Percentiles rank a stretch among this genome's conserved stretches.
Evolutionary conservation across 37 sponge, comb jelly and placozoan genomes (phyloP).

Genomic region (Agelas oroides): DNA sequence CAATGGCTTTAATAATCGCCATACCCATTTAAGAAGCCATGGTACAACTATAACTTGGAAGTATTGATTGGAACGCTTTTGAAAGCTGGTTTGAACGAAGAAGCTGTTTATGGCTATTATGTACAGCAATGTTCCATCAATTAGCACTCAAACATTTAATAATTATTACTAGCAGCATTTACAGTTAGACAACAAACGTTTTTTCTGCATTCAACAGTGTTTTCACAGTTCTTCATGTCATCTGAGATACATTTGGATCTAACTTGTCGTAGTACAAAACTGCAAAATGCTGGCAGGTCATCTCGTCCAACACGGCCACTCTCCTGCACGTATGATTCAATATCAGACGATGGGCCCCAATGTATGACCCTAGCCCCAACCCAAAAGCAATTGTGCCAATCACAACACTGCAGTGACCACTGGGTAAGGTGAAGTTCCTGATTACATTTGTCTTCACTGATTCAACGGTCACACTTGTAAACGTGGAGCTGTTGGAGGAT

Average conservation of each 20-base stretch:
- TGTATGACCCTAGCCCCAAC: conserved; percentile 61
- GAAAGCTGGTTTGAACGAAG: no score
- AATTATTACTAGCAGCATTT: no score
- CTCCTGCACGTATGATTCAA: conserved; percentile 46
- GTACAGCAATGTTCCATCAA: no score
- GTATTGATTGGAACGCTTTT: no score
- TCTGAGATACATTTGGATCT: background rate
- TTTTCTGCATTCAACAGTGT: conserved; percentile 20
- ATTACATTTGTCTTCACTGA: background rate
- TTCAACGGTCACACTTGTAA: conserved; percentile 12
- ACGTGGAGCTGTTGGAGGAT: conserved; percentile 32
- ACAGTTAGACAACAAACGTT: background rate
- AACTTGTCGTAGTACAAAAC: background rate
- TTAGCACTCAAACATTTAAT: no score
- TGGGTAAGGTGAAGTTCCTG: background rate
- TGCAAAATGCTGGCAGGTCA: conserved; percentile 5
- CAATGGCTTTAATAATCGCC: no score
- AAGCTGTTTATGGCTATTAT: no score
- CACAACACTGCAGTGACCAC: background rate
- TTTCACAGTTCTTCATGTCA: conserved; percentile 3
- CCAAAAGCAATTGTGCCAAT: conserved; percentile 37
- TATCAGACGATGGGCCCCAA: conserved; percentile 33
- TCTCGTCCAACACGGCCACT: conserved; percentile 43
- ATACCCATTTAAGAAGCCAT: no score
- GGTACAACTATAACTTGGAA: no score